Percentiles rank a stretch among this genome's conserved stretches.
Conservation (phyloP, 2,888 invertebrate genomes). For the Heliconius cydno region DNA sequence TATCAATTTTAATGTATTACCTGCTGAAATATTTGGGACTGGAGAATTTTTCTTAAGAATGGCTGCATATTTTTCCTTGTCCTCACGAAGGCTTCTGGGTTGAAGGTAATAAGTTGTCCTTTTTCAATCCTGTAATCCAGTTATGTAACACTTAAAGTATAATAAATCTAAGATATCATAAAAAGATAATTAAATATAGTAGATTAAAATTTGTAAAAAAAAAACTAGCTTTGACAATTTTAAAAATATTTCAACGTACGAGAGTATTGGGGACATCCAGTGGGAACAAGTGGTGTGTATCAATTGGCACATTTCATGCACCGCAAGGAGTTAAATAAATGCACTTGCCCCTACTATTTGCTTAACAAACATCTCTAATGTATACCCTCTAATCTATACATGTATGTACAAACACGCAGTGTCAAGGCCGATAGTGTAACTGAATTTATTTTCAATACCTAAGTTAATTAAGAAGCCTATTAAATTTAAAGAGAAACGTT, state of each 20-base stretch:
- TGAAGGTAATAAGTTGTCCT: constrained; percentile 89
- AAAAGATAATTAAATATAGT: neutral
- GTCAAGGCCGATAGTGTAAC: neutral
- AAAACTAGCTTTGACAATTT: neutral
- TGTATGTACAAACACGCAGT: neutral
- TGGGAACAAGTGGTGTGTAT: neutral
- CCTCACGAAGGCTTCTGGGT: constrained; percentile 93
- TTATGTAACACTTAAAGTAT: neutral
- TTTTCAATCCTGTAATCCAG: constrained; percentile 70
- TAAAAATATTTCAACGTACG: neutral
- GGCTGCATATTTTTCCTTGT: constrained; percentile 94
- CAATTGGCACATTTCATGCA: constrained; percentile 13
- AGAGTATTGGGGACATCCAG: neutral
- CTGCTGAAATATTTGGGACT: constrained; percentile 97
- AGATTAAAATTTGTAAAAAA: neutral
- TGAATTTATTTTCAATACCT: neutral
- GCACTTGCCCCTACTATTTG: constrained; percentile 10
- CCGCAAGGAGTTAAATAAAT: constrained; percentile 23
- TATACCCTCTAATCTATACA: neutral
- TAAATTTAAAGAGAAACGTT: neutral
- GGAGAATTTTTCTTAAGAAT: constrained; percentile 94
- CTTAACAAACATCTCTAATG: neutral
- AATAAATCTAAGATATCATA: neutral
- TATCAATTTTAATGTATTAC: constrained; percentile 65
- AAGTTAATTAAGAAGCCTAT: neutral